These are phyloP conservation scores for Scaptomyza montana DNA, from an alignment of 1,140 invertebrate genomes.

Conservation along the genomic window DNA sequence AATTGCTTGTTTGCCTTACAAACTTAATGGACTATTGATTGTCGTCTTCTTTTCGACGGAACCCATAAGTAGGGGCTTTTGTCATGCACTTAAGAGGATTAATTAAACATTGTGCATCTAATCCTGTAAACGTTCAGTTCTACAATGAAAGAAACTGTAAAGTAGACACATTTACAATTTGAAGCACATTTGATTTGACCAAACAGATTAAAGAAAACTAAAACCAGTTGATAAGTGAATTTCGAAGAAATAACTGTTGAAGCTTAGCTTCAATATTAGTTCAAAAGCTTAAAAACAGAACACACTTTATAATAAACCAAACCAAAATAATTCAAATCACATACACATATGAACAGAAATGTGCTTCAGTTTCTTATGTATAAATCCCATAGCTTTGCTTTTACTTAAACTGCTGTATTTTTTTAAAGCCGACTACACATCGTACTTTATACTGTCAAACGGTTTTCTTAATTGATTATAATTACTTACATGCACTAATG, in stretches of 20 bases:
- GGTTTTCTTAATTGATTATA: slow-evolving; percentile 52
- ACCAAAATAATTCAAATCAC: too few relatives aligned
- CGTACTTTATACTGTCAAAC: not conserved
- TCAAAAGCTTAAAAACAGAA: too few relatives aligned
- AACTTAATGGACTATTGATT: slow-evolving; percentile 53
- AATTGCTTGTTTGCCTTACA: slow-evolving; percentile 67
- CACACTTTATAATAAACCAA: too few relatives aligned
- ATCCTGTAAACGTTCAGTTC: slow-evolving; percentile 2
- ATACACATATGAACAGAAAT: too few relatives aligned
- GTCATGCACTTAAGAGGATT: slow-evolving; percentile 12
- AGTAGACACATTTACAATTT: not conserved
- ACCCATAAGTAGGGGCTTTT: slow-evolving; percentile 14
- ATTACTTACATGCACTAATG: slow-evolving; percentile 60
- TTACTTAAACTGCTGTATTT: not conserved
- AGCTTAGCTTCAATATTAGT: too few relatives aligned
- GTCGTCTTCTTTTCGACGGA: not conserved
- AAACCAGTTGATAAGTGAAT: not conserved
- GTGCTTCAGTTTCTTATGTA: too few relatives aligned
- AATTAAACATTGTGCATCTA: slow-evolving; percentile 46
- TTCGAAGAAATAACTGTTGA: not conserved
- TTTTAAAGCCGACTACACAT: not conserved
- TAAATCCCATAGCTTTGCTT: not conserved
- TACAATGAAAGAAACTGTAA: not conserved
- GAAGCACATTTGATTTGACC: not conserved
- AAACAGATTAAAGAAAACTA: not conserved